Base-by-base conservation (phyloP, 2,888 invertebrate species). In the Drosophila tanythrix region DNA sequence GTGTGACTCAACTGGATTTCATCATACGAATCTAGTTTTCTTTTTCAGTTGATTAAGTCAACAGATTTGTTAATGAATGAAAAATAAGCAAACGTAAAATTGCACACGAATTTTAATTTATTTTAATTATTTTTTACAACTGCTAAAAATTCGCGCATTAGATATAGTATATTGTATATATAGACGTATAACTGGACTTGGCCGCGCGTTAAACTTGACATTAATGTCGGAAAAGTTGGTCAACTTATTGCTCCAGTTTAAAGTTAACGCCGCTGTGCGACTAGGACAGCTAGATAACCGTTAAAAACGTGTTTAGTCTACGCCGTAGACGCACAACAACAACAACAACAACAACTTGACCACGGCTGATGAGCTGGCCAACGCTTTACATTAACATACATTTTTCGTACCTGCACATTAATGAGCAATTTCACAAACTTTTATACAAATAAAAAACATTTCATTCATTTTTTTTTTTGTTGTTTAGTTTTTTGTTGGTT, bases 361-460 rank as follows among this genome's bases (percentile, higher is more conserved):
- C 79, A 79, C 52, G 61, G 38, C 66, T 80, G 60, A 53, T 67
- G 83, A 80, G 83, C 68, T 82, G 51, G 53, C 70, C 35, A 67
- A 63, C 63, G 55, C 40, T 35, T 43, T 51, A 61, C 84, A 82
- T 82, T 82, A 82, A 82, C 84, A 82, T 74, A 83, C 72, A 78
- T 75, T 81, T 67, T 11, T 43, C 53, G 76, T 76, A 74, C 75
- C 38, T 75, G 48, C 58, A 74, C 63, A 62, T 76, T 76, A 81
- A 81, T 76, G 77, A 66, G 27, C 36, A 73, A 81, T 80, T 80
- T 73, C 77, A 70, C 51, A 76, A 76, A 80, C 43, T 64, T 76
- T 68, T 35, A 31, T 51, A 50, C 25, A 56, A 48, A 65, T 43
- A 43, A 61, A 33, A 52, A 68, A 31, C 59, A 63, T 21, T 15